Conservation (phyloP, 2,113 vertebrate genomes). For the Neogale vison region DNA sequence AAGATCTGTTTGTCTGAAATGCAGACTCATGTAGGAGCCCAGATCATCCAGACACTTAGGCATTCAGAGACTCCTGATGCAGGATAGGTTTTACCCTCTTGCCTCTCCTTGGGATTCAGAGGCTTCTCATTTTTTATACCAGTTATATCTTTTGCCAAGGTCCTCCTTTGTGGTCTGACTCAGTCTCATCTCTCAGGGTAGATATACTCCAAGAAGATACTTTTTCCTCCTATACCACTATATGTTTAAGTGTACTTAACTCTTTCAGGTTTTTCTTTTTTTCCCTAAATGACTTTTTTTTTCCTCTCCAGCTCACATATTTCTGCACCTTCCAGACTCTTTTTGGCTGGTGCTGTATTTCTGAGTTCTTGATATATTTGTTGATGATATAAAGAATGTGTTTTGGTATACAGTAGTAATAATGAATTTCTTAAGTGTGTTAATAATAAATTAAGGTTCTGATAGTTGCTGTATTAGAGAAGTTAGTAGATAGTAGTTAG, state of each 20-base stretch:
- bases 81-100: neutral
- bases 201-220: neutral
- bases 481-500: neutral
- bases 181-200: neutral
- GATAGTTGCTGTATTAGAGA: neutral
- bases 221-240: neutral
- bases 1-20: neutral
- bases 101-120: neutral
- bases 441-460: slow-evolving; percentile 79
- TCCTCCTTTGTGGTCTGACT: neutral
- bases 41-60: neutral
- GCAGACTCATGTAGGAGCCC: neutral
- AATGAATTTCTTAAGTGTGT: neutral
- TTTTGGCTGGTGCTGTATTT: slow-evolving; percentile 40
- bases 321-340: neutral
- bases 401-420: slow-evolving; percentile 3
- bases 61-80: neutral
- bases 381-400: neutral
- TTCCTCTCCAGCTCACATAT: neutral
- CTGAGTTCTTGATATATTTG: neutral
- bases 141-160: neutral
- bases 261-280: neutral
- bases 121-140: neutral
- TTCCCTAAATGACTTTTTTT: neutral
- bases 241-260: neutral